A percentile compares a stretch with the other conserved stretches of the same genome.
Conservation (phyloP, 2,113 vertebrate species). For the Pimephales promelas region DNA sequence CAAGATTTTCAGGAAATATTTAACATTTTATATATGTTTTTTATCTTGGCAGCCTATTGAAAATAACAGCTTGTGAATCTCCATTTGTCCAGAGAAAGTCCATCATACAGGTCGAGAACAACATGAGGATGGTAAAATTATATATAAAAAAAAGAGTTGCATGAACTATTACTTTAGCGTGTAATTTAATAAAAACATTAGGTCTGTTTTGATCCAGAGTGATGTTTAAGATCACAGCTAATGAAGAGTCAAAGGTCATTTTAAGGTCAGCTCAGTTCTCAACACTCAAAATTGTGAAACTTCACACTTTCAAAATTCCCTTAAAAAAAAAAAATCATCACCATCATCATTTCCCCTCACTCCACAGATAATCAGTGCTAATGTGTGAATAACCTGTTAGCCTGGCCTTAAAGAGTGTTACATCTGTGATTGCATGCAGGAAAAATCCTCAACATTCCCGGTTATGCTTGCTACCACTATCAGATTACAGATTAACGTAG, state of each 20-base stretch:
- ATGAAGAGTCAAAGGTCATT: background rate
- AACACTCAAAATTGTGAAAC: background rate
- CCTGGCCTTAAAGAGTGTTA: background rate
- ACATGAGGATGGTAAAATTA: background rate
- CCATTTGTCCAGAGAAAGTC: background rate
- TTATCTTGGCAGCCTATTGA: background rate
- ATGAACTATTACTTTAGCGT: background rate
- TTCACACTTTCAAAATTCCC: background rate
- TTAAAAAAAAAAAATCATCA: no score
- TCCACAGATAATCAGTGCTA: background rate
- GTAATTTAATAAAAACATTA: background rate
- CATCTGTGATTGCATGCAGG: background rate
- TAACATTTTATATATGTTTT: background rate
- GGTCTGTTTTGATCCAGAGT: background rate
- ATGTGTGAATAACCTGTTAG: background rate
- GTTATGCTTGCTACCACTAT: conserved; percentile 26
- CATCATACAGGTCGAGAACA: background rate
- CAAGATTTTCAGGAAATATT: background rate
- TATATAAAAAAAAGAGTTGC: background rate
- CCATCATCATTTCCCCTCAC: background rate
- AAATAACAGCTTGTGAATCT: background rate
- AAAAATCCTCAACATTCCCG: background rate
- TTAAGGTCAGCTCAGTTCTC: conserved; percentile 9
- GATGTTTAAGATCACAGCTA: no score
- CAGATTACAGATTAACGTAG: conserved; percentile 38